Conservation (phyloP, 2,888 invertebrate species). For the Cataglyphis albicans region DNA sequence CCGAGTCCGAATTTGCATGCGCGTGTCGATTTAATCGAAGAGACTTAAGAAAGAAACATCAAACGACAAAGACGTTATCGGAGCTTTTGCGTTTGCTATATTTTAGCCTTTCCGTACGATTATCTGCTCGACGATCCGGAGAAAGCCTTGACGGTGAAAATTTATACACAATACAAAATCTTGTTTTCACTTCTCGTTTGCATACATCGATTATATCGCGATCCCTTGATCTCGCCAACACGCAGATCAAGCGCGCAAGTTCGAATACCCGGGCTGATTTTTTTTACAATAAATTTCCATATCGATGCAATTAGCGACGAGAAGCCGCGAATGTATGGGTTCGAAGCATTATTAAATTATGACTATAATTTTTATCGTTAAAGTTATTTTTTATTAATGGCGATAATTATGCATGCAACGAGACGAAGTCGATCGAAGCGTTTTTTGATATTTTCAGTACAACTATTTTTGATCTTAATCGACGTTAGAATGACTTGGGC, state of each 20-base stretch:
- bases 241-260: background rate
- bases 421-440: background rate
- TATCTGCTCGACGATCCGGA: background rate
- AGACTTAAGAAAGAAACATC: conserved; percentile 2
- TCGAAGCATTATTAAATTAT: background rate
- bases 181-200: conserved; percentile 14
- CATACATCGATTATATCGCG: background rate
- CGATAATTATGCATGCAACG: conserved; percentile 25
- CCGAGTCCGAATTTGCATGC: background rate
- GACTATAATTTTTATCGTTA: background rate
- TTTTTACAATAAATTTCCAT: conserved; percentile 32
- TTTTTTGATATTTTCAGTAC: background rate
- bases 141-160: background rate
- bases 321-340: conserved; percentile 13
- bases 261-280: background rate
- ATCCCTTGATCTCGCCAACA: background rate
- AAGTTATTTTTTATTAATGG: conserved; percentile 11
- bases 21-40: background rate
- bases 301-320: conserved; percentile 25
- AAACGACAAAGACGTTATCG: background rate
- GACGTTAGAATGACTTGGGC: background rate
- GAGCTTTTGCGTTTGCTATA: background rate
- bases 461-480: background rate
- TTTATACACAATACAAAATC: conserved; percentile 15
- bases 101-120: background rate